Base-by-base conservation (phyloP, 2,797 vertebrate species). In the Sebastolobus altivelis region DNA sequence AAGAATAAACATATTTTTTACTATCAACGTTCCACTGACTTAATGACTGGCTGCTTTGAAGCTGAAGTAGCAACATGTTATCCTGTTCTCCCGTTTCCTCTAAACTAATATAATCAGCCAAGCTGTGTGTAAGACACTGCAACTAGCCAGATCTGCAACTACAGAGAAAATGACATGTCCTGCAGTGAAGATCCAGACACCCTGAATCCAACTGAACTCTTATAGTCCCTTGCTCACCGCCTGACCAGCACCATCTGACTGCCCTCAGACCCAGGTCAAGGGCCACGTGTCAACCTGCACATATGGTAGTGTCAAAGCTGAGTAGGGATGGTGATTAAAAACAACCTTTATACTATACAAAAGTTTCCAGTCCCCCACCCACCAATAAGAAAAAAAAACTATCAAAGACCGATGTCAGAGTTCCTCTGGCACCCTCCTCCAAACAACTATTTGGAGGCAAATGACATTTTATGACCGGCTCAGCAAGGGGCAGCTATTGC, bases 211-310 rank as follows among this genome's bases (percentile, higher is more conserved):
- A 33, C 25, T 77, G 27, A 75, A 58, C 10, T 12, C 13, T 38
- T 27, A 37, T 16, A 59, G 25, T 54, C 22, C 63, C 9, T 5
- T 31, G 11, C 10, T 69, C 74, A 37, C 52, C 2, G 16, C 5
- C n/a, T 29, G 16, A 37, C 13, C 22, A 65, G 4, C 58, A 37
- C 20, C n/a, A 72, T 37, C 35, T 65, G 40, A 78, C 66, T 33
- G n/a, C n/a, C 52, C 49, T 75, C 43, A 68, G 27, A 73, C 40
- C 60, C 20, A 59, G 46, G 70, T 74, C 77, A 77, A 66, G 13
- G n/a, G 56, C 16, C 61, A 46, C 1, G 16, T 31, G 6, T 55
- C 25, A 25, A 65, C 22, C 37, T 75, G 60, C 61, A 58, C 60
- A 73, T 73, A n/a, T 72, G 56, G 61, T 56, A n/a, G 40, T 65